Percentiles rank a stretch among this genome's conserved stretches.
These are phyloP conservation scores for Motacilla tschutschensis DNA, from an alignment of 2,113 vertebrate genomes.

Conservation along the genomic window DNA sequence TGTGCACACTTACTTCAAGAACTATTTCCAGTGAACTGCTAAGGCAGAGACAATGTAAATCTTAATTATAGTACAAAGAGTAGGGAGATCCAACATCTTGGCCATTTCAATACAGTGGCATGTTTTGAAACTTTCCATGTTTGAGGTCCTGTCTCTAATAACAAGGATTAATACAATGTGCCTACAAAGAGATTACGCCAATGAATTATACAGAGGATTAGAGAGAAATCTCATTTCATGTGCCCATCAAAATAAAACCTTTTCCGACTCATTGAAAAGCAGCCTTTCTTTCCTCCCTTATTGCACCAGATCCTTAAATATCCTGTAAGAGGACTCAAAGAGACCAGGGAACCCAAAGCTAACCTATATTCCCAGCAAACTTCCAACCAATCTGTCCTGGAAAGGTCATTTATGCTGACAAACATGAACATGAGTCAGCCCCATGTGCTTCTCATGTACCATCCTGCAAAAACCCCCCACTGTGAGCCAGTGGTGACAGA, in stretches of 20 bases:
- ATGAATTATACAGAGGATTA: constrained; percentile 52
- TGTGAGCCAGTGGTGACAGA: not conserved
- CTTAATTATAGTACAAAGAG: not conserved
- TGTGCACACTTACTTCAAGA: not conserved
- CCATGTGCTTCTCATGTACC: not conserved
- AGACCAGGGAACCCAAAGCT: not conserved
- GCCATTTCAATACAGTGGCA: not conserved
- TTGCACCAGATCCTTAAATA: not conserved
- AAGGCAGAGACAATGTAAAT: not conserved
- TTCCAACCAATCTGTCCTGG: not conserved
- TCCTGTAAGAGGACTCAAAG: not conserved
- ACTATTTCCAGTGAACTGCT: not conserved
- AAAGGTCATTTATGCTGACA: not conserved
- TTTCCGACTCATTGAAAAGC: not conserved
- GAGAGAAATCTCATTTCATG: constrained; percentile 28
- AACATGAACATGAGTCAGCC: not conserved
- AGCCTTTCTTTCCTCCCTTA: not conserved
- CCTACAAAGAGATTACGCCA: constrained; percentile 40
- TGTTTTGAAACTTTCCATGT: not conserved
- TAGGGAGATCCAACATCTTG: not conserved
- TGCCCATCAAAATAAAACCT: constrained; percentile 44
- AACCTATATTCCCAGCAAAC: not conserved
- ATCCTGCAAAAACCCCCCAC: not conserved
- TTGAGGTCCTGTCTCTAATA: constrained; percentile 19
- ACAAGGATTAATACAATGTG: constrained; percentile 47